phyloP scores from a whole-genome alignment of 2,113 vertebrate species.

The Platycercus adscitus region DNA sequence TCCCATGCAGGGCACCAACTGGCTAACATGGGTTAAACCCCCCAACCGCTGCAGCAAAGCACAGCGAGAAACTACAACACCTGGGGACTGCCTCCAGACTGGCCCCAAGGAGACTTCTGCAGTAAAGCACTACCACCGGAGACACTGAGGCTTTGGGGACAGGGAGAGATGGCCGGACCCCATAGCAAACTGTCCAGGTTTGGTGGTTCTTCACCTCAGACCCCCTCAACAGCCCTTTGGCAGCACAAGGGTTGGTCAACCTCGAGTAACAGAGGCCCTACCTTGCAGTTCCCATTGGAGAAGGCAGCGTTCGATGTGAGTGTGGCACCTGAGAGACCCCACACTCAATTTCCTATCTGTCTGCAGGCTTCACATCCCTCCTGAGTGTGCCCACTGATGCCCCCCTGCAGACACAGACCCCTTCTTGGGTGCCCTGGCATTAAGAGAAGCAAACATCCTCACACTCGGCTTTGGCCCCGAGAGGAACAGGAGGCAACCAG shows the following conservation, averaged over 20 bases:
- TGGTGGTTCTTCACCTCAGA: neutral
- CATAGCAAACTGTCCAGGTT: neutral
- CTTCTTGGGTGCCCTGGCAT: neutral
- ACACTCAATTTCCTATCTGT: neutral
- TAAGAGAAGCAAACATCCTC: neutral
- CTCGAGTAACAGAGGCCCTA: neutral
- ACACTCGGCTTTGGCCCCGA: neutral
- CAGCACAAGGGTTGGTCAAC: neutral
- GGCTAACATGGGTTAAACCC: too few relatives aligned
- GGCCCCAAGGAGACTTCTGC: neutral
- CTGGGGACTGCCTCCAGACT: neutral
- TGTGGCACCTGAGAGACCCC: neutral
- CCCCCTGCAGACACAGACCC: neutral
- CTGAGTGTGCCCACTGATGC: neutral
- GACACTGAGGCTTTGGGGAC: neutral
- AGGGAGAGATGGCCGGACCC: neutral
- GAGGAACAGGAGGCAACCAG: neutral
- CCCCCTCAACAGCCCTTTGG: neutral
- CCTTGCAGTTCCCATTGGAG: neutral
- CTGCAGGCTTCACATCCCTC: neutral
- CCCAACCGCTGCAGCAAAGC: neutral
- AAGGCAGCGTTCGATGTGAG: fast-evolving
- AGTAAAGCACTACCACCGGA: neutral
- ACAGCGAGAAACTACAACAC: neutral
- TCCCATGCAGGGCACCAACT: neutral